These are phyloP conservation scores for Zaprionus gabonicus DNA, from an alignment of 1,140 invertebrate genomes.

Conservation along the genomic window DNA sequence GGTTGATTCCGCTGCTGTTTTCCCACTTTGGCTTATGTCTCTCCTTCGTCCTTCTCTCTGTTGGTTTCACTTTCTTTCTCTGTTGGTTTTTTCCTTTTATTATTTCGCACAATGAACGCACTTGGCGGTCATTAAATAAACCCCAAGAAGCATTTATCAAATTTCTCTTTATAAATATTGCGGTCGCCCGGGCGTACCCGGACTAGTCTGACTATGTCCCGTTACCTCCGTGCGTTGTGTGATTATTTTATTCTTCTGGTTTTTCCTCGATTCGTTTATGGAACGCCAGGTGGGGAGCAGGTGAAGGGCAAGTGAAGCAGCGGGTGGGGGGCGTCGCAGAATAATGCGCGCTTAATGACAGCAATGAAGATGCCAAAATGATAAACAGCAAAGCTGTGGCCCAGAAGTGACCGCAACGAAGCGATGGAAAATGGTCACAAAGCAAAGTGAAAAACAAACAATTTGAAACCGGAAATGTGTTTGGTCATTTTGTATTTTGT, in stretches of 20 bases:
- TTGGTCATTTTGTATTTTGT: constrained; percentile 64
- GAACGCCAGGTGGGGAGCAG: constrained; percentile 62
- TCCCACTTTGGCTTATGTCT: background rate
- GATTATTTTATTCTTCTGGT: constrained; percentile 32
- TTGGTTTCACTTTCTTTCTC: constrained; percentile 12
- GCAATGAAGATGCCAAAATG: constrained; percentile 81
- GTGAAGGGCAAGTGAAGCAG: constrained; percentile 10
- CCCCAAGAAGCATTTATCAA: constrained; percentile 79
- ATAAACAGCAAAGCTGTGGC: constrained; percentile 67
- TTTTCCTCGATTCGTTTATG: constrained; percentile 71
- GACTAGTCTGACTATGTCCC: constrained; percentile 27
- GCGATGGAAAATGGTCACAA: constrained; percentile 43
- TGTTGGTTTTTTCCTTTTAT: constrained; percentile 57
- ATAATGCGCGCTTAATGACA: constrained; percentile 78
- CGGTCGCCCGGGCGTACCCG: constrained; percentile 3
- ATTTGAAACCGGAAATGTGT: constrained; percentile 66
- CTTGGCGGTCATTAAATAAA: constrained; percentile 77
- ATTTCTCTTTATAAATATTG: constrained; percentile 68
- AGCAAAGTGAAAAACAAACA: constrained; percentile 52
- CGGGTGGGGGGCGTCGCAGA: constrained; percentile 36
- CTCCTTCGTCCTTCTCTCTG: background rate
- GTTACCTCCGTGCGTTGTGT: constrained; percentile 31
- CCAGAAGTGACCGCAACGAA: constrained; percentile 47
- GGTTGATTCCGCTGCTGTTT: constrained; percentile 3
- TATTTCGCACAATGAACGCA: constrained; percentile 78